A percentile compares a stretch with the other conserved stretches of the same genome.
Conservation (phyloP, 35 echinoderm and acorn worm genomes). For the Holothuria glaberrima region DNA sequence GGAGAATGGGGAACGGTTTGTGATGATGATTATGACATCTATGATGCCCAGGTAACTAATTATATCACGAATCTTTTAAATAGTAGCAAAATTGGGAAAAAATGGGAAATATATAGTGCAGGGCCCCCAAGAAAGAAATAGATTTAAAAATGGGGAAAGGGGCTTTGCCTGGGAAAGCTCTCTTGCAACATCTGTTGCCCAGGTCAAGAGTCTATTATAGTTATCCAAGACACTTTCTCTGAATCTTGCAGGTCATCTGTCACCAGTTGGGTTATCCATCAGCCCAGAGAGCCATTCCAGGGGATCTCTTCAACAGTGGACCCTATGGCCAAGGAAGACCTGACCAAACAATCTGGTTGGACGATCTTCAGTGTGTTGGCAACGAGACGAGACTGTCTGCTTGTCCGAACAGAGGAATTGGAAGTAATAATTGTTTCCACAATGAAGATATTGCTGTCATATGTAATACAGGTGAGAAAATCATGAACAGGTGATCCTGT, state of each 20-base stretch:
- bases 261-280: constrained; percentile 35
- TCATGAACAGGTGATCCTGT: not conserved
- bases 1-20: constrained; percentile 21
- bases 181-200: too few species aligned
- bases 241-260: not conserved
- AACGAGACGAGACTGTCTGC: constrained; percentile 14
- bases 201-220: too few species aligned
- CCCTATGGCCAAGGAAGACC: constrained; percentile 4
- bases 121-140: too few species aligned
- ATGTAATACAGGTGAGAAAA: constrained; percentile 28
- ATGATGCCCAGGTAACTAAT: not conserved
- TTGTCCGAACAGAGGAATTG: not conserved
- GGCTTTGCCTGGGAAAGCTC: too few species aligned
- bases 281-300: not conserved
- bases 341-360: constrained; percentile 34
- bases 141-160: too few species aligned
- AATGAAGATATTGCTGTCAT: constrained; percentile 30
- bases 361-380: constrained; percentile 43
- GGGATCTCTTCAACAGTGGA: not conserved
- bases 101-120: not conserved
- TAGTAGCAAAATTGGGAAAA: not conserved
- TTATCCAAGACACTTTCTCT: too few species aligned
- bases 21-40: constrained; percentile 20
- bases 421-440: constrained; percentile 33
- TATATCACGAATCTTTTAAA: too few species aligned